Evolutionary conservation across 2,888 invertebrate genomes (phyloP), one percentile per base, ranked within the genome.

Genomic region (Dexiosoma caninum): DNA sequence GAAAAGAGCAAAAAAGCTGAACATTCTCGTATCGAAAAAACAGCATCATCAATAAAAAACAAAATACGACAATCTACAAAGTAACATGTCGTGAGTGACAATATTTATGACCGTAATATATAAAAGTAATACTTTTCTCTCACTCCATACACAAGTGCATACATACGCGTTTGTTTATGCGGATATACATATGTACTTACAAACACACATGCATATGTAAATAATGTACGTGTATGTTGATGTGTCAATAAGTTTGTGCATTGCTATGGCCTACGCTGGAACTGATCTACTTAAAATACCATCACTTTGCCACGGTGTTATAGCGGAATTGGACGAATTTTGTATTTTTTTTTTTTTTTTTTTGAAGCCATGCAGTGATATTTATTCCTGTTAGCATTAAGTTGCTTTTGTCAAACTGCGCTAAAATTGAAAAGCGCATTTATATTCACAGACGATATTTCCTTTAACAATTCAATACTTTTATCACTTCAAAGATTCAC

Each of bases 91-190:
- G 60, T 67, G 71, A 76, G 66, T 76, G 76, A 76, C 76, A 80
- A 76, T 76, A 80, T 80, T 80, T 80, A 80, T 80, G 80, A 71
- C 80, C 76, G 66, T 60, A 76, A 76, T 71, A 70, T 66, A 60
- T 69, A 46, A 53, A 60, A 66, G 59, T 57, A 57, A 51, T 35
- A 71, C 59, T 62, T 35, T 59, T 40, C 14, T 37, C 42, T 35
- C 46, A 16, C 12, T 12, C 51, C 27, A 14, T 5, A 23, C 14
- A 46, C 27, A 10, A 16, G 1, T 19, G 12, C 19, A 35, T 19
- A 19, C 9, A 32, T 10, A 10, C n/a, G n/a, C n/a, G n/a, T n/a
- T n/a, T n/a, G n/a, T n/a, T n/a, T n/a, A n/a, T n/a, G n/a, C n/a
- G n/a, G n/a, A n/a, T n/a, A n/a, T n/a, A n/a, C n/a, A n/a, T n/a